These are phyloP conservation scores for Lysandra bellargus DNA, from an alignment of 2,888 invertebrate species.

Conservation along the genomic window DNA sequence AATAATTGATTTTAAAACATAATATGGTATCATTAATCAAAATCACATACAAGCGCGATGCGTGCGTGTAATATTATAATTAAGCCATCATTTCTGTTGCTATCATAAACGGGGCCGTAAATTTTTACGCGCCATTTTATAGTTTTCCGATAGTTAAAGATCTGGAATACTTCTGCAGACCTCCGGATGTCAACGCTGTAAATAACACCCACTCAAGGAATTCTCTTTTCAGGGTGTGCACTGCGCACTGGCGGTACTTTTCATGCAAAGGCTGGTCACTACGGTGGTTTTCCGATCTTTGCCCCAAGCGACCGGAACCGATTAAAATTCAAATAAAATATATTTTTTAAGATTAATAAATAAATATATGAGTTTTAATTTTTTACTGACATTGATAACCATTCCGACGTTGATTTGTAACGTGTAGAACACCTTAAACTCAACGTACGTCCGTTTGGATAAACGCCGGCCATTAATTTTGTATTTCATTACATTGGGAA, in stretches of 20 bases:
- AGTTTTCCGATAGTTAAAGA: constrained; percentile 30
- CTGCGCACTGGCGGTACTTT: background rate
- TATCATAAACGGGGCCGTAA: constrained; percentile 12
- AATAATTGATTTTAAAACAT: background rate
- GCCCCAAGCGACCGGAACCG: no score
- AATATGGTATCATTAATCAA: background rate
- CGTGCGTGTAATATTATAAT: constrained; percentile 19
- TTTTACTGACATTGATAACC: no score
- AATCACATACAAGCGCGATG: background rate
- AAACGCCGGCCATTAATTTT: no score
- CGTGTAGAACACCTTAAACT: no score
- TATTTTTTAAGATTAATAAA: no score
- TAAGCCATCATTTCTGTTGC: background rate
- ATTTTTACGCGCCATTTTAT: constrained; percentile 25
- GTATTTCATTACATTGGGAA: no score
- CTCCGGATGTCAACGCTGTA: constrained; percentile 26
- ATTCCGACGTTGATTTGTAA: no score
- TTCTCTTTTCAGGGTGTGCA: background rate
- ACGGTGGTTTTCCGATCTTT: no score
- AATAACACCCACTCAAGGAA: constrained; percentile 9
- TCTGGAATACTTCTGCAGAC: background rate
- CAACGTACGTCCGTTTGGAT: no score
- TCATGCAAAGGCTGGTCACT: no score
- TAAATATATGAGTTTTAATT: no score
- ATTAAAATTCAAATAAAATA: no score